phyloP scores from a whole-genome alignment of 1,140 invertebrate genomes.

The Amyelois transitella region DNA sequence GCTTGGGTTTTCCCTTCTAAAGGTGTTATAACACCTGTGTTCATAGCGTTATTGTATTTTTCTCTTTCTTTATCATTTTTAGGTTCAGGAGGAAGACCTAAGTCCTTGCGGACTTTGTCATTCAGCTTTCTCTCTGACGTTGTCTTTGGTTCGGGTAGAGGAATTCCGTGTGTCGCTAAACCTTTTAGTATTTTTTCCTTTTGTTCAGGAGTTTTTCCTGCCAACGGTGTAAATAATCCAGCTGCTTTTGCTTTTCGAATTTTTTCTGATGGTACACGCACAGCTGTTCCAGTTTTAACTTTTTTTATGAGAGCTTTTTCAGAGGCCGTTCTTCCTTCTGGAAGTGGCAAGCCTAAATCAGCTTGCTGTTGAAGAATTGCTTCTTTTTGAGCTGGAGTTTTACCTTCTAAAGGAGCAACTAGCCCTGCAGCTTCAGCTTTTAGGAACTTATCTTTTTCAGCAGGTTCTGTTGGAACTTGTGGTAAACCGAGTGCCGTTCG shows the following conservation, averaged over 20 bases:
- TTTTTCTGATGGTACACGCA: slow-evolving; percentile 8
- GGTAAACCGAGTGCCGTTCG: slow-evolving; percentile 11
- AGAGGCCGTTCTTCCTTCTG: slow-evolving; percentile 27
- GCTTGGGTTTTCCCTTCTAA: slow-evolving; percentile 21
- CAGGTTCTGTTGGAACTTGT: slow-evolving; percentile 13
- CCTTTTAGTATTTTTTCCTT: slow-evolving; percentile 31
- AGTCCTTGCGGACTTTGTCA: slow-evolving; percentile 17
- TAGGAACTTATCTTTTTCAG: slow-evolving; percentile 20
- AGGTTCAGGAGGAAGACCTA: slow-evolving; percentile 16
- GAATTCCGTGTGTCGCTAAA: slow-evolving; percentile 13
- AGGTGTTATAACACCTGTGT: slow-evolving; percentile 18
- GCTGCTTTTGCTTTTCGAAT: slow-evolving; percentile 1
- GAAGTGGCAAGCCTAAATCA: slow-evolving; percentile 23
- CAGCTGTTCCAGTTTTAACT: background rate
- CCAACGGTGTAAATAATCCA: slow-evolving; percentile 5
- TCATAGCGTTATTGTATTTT: slow-evolving; percentile 17
- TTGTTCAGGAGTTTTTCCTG: slow-evolving; percentile 4
- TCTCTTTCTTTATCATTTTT: slow-evolving; percentile 15
- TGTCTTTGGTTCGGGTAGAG: slow-evolving; percentile 20
- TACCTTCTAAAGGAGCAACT: slow-evolving; percentile 19
- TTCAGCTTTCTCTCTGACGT: slow-evolving; percentile 22
- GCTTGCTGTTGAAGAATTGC: slow-evolving; percentile 9
- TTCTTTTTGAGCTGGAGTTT: slow-evolving; percentile 14
- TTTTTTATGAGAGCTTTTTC: slow-evolving; percentile 22
- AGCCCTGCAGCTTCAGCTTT: slow-evolving; percentile 18